These are phyloP conservation scores for Arvicanthis niloticus DNA, from an alignment of 2,113 vertebrate genomes.

Conservation along the genomic window DNA sequence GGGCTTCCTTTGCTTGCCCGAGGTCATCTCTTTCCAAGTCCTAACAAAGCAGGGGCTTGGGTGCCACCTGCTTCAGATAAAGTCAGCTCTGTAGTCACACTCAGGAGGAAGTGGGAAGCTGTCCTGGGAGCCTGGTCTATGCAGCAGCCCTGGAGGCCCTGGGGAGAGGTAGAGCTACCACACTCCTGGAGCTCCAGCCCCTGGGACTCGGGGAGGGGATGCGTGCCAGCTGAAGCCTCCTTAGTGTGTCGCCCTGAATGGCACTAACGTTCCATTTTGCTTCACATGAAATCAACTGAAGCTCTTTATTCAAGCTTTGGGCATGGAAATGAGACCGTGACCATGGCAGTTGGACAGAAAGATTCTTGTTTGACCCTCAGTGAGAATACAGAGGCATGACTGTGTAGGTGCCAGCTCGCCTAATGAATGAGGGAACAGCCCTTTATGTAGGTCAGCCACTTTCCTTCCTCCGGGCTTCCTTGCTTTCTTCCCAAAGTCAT, in stretches of 20 bases:
- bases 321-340: slow-evolving; percentile 30
- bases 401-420: neutral
- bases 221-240: slow-evolving; percentile 32
- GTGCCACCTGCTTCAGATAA: neutral
- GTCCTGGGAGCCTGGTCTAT: slow-evolving; percentile 42
- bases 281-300: slow-evolving; percentile 58
- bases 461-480: slow-evolving; percentile 15
- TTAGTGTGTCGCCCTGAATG: slow-evolving; percentile 37
- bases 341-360: neutral
- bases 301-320: slow-evolving; percentile 47
- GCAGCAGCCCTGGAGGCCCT: slow-evolving; percentile 66
- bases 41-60: neutral
- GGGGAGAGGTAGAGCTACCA: slow-evolving; percentile 21
- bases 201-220: neutral
- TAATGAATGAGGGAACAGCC: neutral
- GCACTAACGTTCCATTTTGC: slow-evolving; percentile 48
- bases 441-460: slow-evolving; percentile 25
- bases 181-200: slow-evolving; percentile 61
- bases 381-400: slow-evolving; percentile 47
- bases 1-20: slow-evolving; percentile 74
- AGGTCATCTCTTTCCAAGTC: slow-evolving; percentile 65
- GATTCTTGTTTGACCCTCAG: slow-evolving; percentile 47
- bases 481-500: neutral
- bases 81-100: neutral
- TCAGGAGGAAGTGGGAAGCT: too few species aligned